These are phyloP conservation scores for Dicycla oo DNA, from an alignment of 2,888 invertebrate species.

Conservation along the genomic window DNA sequence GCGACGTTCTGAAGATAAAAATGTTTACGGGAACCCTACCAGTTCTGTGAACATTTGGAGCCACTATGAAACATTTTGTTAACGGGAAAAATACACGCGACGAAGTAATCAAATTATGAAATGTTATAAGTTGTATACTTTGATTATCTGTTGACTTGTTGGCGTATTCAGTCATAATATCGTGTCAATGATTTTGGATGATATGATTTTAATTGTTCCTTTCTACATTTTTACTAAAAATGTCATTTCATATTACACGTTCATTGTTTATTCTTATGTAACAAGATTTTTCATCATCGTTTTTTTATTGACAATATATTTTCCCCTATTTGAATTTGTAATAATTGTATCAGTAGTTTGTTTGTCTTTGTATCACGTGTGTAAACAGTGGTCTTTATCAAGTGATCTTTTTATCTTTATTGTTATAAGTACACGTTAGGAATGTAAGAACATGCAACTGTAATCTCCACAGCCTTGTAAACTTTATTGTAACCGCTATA, in stretches of 20 bases:
- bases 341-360: conserved; percentile 8
- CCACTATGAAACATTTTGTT: conserved; percentile 14
- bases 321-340: neutral
- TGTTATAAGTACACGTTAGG: conserved; percentile 32
- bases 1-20: conserved; percentile 41
- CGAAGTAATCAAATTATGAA: conserved; percentile 47
- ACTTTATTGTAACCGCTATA: conserved; percentile 39
- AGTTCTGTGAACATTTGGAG: conserved; percentile 24
- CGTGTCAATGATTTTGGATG: conserved; percentile 26
- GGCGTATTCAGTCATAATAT: conserved; percentile 30
- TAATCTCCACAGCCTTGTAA: conserved; percentile 52
- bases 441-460: conserved; percentile 39
- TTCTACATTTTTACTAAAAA: conserved; percentile 16
- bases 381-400: conserved; percentile 45
- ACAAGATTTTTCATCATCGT: neutral
- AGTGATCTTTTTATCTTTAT: conserved; percentile 49
- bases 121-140: conserved; percentile 14
- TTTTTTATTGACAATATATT: conserved; percentile 6
- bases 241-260: neutral
- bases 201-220: conserved; percentile 22
- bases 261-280: neutral
- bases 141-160: conserved; percentile 22
- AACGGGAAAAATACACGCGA: conserved; percentile 38
- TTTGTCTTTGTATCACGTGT: conserved; percentile 41
- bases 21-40: conserved; percentile 36